Base-by-base conservation (phyloP, 2,113 vertebrate species). In the Calonectris borealis region DNA sequence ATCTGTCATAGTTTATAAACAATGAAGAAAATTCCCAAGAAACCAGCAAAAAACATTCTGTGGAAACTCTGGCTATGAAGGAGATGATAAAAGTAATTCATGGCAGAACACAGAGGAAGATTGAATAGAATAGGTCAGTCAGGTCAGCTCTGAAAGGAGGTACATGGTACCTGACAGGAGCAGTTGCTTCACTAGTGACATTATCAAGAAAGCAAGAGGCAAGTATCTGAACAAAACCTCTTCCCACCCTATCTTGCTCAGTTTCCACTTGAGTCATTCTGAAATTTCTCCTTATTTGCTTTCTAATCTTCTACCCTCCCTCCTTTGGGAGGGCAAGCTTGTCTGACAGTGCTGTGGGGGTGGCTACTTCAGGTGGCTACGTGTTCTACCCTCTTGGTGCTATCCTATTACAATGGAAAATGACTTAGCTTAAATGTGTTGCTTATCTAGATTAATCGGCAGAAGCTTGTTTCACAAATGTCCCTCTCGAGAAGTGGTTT, bases 331-430 rank as follows among this genome's bases (percentile, higher is more conserved):
- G 65, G 55, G n/a, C 22, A 70, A 19, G 10, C 42, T 92, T 90
- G 42, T 96, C 80, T 94, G 94, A 86, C 40, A 68, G 69, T 60
- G 64, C 77, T 89, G 64, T 71, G 65, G 60, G 60, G 83, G 42
- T 5, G 0, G 51, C 89, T 88, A 24, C 72, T 90, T 83, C 62
- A 95, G 72, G 73, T 94, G 40, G 69, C 72, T 27, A 64, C 5
- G 0, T 89, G 58, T 75, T 95, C 94, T 91, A 66, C 86, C 42
- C 46, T 95, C 64, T 88, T 96, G 94, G 91, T 94, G 91, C 94
- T 96, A 93, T 94, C 60, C 88, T 70, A 10, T 90, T 92, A 46
- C 20, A 42, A 14, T 42, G 57, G 81, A 83, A 90, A 90, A 92
- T 80, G 13, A 83, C 62, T 73, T 93, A 80, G 49, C 29, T 32